Base-by-base conservation (phyloP, 2,888 invertebrate genomes). In the Alloscopus bannaensis region DNA sequence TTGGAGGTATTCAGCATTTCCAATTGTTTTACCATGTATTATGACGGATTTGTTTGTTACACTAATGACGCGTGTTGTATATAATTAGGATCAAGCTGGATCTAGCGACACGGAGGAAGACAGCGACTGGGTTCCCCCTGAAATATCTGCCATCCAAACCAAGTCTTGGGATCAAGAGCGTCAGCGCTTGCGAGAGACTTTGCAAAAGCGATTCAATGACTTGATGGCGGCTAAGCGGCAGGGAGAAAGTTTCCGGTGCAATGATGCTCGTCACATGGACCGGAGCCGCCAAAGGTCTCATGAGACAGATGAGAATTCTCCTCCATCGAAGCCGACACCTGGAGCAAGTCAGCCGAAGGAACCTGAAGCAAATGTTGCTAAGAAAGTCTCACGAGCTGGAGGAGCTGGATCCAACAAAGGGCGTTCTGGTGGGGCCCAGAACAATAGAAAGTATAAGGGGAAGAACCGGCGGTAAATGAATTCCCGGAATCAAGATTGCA, bases 391-490 rank as follows among this genome's bases (percentile, higher is more conserved):
- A 45, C 62, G 64, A 40, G 29, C 65, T 42, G 65, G 66, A 31
- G 31, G 29, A 29, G 26, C 64, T 52, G 68, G 68, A 2, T 60
- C 68, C 16, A 50, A 60, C 24, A 76, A 77, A 77, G 76, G 79
- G 8, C 42, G 36, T 66, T 68, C 73, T 40, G 3, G 47, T 31
- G 62, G 62, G 11, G 69, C 62, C 11, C 80, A 73, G 20, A 70
- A 42, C 31, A 79, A 72, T 57, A 57, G 80, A 40, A 80, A 81
- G 57, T 83, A 82, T 65, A 84, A 84, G 65, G 84, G 84, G 29
- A 84, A 83, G 69, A 84, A 82, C 47, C 84, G 84, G 26, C 84
- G 83, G 36, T 84, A 78, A 80, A 78, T 28, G 62, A 18, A 40
- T 36, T 13, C 36, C 36, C 6, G 13, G 8, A 36, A 36, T 8